Evolutionary conservation across 2,113 vertebrate genomes (phyloP), one percentile per base, ranked within the genome.

Genomic region (Phoenicopterus ruber): DNA sequence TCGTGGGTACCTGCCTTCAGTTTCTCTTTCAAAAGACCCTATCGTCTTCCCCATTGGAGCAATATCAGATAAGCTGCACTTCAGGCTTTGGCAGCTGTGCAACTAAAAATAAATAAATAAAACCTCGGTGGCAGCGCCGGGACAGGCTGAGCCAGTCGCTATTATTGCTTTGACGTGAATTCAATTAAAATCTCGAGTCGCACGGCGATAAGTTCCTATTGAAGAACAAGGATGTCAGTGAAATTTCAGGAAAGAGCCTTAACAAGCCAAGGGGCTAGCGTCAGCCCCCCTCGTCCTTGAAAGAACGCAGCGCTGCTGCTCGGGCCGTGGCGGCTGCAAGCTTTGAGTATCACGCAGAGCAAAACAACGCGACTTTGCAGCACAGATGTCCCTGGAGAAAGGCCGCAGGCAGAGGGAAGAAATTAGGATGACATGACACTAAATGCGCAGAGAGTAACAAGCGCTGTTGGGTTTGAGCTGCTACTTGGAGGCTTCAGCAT

Each of bases 241-340:
- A 82, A 87, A 92, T n/a, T 50, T 59, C 78, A 73, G 44, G 32
- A 32, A 29, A 26, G n/a, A 54, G 57, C 6, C 46, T 70, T 6
- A 24, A 46, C 28, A 19, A 55, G 65, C 25, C 59, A 61, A 36
- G 13, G 57, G 32, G 20, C 34, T 26, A 9, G 26, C 70, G 74
- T 62, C 61, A 62, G 38, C n/a, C 13, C 14, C 42, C 38, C 32
- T 28, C 0, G 3, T 32, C 59, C 25, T 70, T 61, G 31, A 79
- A 78, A 85, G 29, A 71, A 79, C 5, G 2, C 36, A 15, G 38
- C 1, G 11, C 63, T 10, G 8, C 19, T 13, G 65, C 32, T 7
- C 7, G 0, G 8, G 74, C 46, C 74, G 6, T 0, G 2, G 50
- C 1, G 40, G 29, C 11, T 62, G 61, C 36, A 25, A 52, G 40